Conservation (phyloP, 2,888 invertebrate genomes). For the Eulithis testata region DNA sequence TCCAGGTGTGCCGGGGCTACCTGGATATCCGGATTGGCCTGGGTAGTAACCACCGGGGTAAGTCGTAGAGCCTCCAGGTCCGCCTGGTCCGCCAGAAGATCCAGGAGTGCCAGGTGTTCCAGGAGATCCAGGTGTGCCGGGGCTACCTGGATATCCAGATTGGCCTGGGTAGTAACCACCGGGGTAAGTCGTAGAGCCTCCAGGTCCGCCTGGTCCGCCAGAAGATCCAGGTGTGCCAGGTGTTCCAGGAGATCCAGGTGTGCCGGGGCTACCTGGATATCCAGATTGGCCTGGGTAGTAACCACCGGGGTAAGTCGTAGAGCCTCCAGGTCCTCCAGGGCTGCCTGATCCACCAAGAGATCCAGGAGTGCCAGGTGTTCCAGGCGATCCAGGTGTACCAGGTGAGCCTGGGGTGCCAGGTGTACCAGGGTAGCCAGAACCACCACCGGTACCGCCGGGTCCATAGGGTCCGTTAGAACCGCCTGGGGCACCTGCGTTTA, state of each 20-base stretch:
- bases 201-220: constrained; percentile 38
- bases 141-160: constrained; percentile 24
- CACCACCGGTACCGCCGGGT: constrained; percentile 25
- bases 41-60: constrained; percentile 19
- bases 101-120: constrained; percentile 56
- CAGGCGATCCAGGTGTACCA: constrained; percentile 54
- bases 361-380: constrained; percentile 34
- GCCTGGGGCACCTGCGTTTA: constrained; percentile 19
- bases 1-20: constrained; percentile 30
- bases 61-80: constrained; percentile 11
- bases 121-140: constrained; percentile 47
- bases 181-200: too few species aligned
- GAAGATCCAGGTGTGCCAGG: constrained; percentile 54
- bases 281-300: too few species aligned
- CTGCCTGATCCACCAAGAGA: constrained; percentile 25
- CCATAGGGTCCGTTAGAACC: constrained; percentile 45
- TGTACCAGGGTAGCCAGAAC: constrained; percentile 20
- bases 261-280: constrained; percentile 24
- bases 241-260: constrained; percentile 42
- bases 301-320: too few species aligned
- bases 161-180: constrained; percentile 16
- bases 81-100: constrained; percentile 39
- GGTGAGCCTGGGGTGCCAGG: constrained; percentile 41
- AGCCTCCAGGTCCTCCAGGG: too few species aligned
- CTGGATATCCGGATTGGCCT: constrained; percentile 24